Evolutionary conservation across 2,113 vertebrate species (phyloP), one percentile per base, ranked within the genome.

Genomic region (Sterrhoptilus dennistouni): DNA sequence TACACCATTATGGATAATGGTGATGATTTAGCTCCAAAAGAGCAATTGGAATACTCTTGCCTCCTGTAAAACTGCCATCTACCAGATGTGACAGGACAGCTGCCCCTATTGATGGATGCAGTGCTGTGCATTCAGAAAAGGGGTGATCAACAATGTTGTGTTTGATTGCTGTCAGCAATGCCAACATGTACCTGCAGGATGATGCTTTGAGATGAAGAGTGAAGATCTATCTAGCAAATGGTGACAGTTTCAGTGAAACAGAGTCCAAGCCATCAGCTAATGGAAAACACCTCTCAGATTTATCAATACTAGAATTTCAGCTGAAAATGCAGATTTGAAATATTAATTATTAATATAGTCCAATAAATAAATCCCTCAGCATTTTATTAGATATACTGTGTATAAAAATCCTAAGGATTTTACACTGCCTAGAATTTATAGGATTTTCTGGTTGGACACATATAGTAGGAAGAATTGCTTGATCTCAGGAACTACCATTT

Each of bases 261-360:
- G 16, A 8, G 27, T 23, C 72, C 59, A 56, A 52, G 52, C 14
- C 50, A 50, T 60, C 68, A 87, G 63, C 45, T 86, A 87, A 86
- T 38, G 61, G 63, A 80, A 92, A 53, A 38, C 23, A 42, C 12
- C 3, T 27, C 63, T 3, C 4, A 69, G 68, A 91, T 83, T 94
- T 80, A 83, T 65, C 21, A 56, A 8, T 14, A 50, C 49, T 22
- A 71, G 36, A 59, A 63, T 83, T 92, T 83, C 68, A 76, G 83
- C 33, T 89, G 68, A 76, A 89, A 91, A 71, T 50, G 35, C 28
- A 57, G 29, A 25, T 60, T 81, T 89, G 31, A 89, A 89, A 72
- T 28, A 53, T 60, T 50, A 42, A 47, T 71, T 69, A 60, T 24
- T 21, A 80, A 56, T 86, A 28, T 2, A 53, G 22, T n/a, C 28